Conservation (phyloP, 2,888 invertebrate genomes). For the Stegana nigrithorax region DNA sequence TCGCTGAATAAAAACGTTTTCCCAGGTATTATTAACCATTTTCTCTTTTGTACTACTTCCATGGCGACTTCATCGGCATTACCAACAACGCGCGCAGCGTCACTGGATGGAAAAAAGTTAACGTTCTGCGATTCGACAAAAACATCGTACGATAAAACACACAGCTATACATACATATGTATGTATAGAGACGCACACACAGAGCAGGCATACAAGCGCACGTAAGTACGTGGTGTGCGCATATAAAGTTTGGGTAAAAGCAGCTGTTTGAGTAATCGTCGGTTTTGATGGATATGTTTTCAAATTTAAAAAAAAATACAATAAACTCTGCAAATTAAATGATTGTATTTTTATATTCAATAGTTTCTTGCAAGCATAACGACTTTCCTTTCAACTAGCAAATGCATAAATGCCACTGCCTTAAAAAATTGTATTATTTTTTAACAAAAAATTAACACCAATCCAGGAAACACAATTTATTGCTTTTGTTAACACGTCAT, state of each 20-base stretch:
- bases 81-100: background rate
- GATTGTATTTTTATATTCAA: no score
- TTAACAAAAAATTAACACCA: no score
- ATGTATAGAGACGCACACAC: background rate
- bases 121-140: conserved; percentile 52
- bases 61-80: conserved; percentile 28
- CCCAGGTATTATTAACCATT: conserved; percentile 14
- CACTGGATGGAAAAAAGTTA: conserved; percentile 4
- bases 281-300: no score
- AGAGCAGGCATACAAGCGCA: background rate
- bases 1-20: background rate
- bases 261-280: conserved; percentile 6
- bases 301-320: no score
- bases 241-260: conserved; percentile 30
- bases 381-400: no score
- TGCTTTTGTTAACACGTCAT: no score
- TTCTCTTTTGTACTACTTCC: background rate
- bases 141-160: conserved; percentile 53
- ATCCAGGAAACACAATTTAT: no score
- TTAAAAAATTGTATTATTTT: no score
- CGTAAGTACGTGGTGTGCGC: conserved; percentile 23
- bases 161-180: conserved; percentile 12
- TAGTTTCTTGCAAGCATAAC: no score
- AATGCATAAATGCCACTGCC: no score
- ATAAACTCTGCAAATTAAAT: no score